Evolutionary conservation across 2,888 invertebrate genomes (phyloP).

Genomic region (Trissolcus brochymenae): DNA sequence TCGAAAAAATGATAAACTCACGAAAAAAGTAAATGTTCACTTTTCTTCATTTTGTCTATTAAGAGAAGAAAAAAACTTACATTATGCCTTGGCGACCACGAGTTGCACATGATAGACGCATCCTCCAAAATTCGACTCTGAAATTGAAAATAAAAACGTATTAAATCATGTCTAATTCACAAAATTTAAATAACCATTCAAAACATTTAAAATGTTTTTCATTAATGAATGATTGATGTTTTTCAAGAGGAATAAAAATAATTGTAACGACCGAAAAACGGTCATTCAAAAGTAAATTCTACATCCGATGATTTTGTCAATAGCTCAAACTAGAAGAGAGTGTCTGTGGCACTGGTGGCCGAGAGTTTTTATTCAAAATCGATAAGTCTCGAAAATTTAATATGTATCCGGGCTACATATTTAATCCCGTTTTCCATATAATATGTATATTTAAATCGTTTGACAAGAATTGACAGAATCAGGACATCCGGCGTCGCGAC

Average conservation of each 20-base stretch:
- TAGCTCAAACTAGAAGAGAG: constrained; percentile 27
- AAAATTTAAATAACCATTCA: neutral
- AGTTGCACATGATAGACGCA: constrained; percentile 93
- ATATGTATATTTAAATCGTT: constrained; percentile 70
- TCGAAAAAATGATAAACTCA: too few species aligned
- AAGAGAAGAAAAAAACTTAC: constrained; percentile 82
- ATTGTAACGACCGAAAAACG: too few species aligned
- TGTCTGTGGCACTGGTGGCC: neutral
- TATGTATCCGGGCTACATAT: constrained; percentile 68
- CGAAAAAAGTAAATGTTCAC: too few species aligned
- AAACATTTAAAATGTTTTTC: too few species aligned
- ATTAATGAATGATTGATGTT: too few species aligned
- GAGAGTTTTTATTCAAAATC: constrained; percentile 51
- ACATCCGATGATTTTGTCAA: constrained; percentile 50
- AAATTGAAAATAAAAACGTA: constrained; percentile 48
- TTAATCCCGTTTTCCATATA: constrained; percentile 67
- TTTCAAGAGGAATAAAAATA: too few species aligned
- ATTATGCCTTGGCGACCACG: constrained; percentile 93
- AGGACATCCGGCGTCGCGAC: constrained; percentile 72
- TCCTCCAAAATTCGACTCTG: constrained; percentile 94
- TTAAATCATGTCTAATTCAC: neutral
- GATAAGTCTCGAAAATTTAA: constrained; percentile 64
- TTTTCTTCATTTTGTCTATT: too few species aligned
- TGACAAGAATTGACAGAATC: constrained; percentile 72
- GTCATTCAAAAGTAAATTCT: constrained; percentile 20